Base-by-base conservation (phyloP, 2,797 vertebrate genomes). In the Glossophaga mutica region DNA sequence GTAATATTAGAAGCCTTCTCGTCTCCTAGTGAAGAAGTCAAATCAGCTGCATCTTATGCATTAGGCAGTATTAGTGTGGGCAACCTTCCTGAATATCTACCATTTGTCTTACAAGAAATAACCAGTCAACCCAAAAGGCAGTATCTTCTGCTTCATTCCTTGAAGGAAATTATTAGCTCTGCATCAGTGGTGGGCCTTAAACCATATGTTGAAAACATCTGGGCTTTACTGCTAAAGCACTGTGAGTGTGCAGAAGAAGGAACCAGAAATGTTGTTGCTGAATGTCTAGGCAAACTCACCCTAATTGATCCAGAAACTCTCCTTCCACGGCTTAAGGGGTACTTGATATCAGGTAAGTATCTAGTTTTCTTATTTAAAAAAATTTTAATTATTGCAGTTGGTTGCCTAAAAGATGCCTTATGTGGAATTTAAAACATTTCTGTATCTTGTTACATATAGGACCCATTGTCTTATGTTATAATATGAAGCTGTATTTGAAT, bases 81-180 rank as follows among this genome's bases (percentile, higher is more conserved):
- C 94, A 99, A 99, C 96, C 99, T 99, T 95, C 99, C 99, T 0
- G 99, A 99, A 97, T 99, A 99, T 97, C 98, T 99, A 52, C 99
- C 99, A 2, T 99, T 99, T 97, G 99, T 99, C 91, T 99, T 99
- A 96, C 99, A 99, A 98, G 99, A 99, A 98, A 99, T 99, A 98
- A 99, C 99, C 2, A 99, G 99, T 91, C 99, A 99, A 2, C 99
- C 99, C 71, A 99, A 99, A 98, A 99, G 99, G 95, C 99, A 99
- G 97, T 99, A 99, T 97, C 99, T 99, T 97, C 98, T 99, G 97
- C 99, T 99, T 97, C 99, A 99, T 99, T 99, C 99, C 7, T 99
- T 99, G 97, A 99, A 99, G 98, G 99, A 99, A 98, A 99, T 99
- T 97, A 99, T 99, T 98, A 99, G 99, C 96, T 99, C 99, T 37